Conservation (phyloP, 2,888 invertebrate species). For the Andricus curvator region DNA sequence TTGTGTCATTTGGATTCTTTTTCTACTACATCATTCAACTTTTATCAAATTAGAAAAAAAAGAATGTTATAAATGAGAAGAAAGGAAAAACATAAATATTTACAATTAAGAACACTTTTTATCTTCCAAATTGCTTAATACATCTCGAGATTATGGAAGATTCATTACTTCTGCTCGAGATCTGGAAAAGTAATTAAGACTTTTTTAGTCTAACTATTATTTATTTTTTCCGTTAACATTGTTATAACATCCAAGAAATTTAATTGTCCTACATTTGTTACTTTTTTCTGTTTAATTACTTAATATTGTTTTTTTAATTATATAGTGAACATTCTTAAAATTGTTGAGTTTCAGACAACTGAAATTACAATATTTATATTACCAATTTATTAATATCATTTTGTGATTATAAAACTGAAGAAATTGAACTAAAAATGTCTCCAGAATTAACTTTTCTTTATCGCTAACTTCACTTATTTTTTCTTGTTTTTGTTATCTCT, state of each 20-base stretch:
- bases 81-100: not conserved
- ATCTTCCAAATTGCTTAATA: not conserved
- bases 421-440: not conserved
- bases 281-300: not conserved
- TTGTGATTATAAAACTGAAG: not conserved
- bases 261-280: too few species aligned
- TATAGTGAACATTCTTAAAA: not conserved
- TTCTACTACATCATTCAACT: not conserved
- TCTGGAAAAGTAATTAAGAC: conserved; percentile 6
- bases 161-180: not conserved
- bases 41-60: not conserved
- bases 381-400: not conserved
- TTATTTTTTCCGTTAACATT: too few species aligned
- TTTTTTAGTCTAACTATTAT: not conserved
- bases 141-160: not conserved
- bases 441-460: not conserved
- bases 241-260: too few species aligned
- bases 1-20: too few species aligned
- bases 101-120: not conserved
- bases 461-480: not conserved
- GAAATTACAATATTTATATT: not conserved
- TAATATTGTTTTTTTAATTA: not conserved
- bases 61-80: not conserved
- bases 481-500: conserved; percentile 17
- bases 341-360: not conserved